phyloP scores from a whole-genome alignment of 1,140 invertebrate genomes.

The Drosophila biarmipes region DNA sequence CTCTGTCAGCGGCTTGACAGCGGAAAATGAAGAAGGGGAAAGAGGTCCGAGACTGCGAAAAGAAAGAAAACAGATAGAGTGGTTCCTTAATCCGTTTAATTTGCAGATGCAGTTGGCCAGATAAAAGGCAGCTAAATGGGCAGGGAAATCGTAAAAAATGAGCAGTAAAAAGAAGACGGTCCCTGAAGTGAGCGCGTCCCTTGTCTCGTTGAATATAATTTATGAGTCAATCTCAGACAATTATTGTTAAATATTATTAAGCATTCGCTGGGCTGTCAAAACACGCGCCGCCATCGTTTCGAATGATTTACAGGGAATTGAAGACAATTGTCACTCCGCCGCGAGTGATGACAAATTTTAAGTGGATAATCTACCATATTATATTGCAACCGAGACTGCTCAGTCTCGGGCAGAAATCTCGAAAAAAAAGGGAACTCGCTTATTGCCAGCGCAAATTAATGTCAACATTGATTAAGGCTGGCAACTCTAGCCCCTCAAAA shows the following conservation, averaged over 20 bases:
- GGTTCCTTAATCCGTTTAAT: slow-evolving; percentile 38
- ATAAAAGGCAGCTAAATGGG: slow-evolving; percentile 20
- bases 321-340: slow-evolving; percentile 73
- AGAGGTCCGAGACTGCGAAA: slow-evolving; percentile 5
- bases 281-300: slow-evolving; percentile 57
- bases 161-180: slow-evolving; percentile 61
- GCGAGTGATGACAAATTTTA: slow-evolving; percentile 66
- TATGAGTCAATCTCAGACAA: slow-evolving; percentile 84
- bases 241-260: slow-evolving; percentile 84
- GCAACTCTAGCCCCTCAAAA: slow-evolving; percentile 16
- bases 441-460: slow-evolving; percentile 73
- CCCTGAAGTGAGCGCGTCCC: slow-evolving; percentile 40
- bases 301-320: slow-evolving; percentile 76
- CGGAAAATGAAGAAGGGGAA: slow-evolving; percentile 5
- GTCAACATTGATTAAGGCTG: slow-evolving; percentile 77
- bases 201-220: slow-evolving; percentile 69
- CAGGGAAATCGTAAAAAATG: slow-evolving; percentile 24
- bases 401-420: slow-evolving; percentile 13
- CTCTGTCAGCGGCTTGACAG: slow-evolving; percentile 54
- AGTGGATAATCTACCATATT: slow-evolving; percentile 73
- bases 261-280: slow-evolving; percentile 81
- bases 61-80: slow-evolving; percentile 21
- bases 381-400: slow-evolving; percentile 56
- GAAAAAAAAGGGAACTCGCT: slow-evolving; percentile 46
- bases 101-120: slow-evolving; percentile 48